Evolutionary conservation across 2,797 vertebrate genomes (phyloP), one percentile per base, ranked within the genome.

Genomic region (Propithecus deckenii): DNA sequence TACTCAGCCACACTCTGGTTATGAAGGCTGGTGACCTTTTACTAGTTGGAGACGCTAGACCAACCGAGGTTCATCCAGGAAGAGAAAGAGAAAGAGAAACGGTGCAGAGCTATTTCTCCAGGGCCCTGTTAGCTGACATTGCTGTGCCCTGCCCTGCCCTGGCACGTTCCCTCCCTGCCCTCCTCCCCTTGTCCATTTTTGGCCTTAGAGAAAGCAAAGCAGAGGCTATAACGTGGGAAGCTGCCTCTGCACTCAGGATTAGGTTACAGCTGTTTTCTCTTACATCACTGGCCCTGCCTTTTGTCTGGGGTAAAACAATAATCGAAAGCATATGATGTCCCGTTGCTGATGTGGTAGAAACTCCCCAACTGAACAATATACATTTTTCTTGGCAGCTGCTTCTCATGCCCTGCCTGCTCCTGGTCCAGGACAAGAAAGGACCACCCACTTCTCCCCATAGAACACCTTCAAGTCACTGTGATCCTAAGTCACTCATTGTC

Each of bases 291-390:
- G 50, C 91, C 83, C 94, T 86, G 83, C 67, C 67, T 41, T 92
- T 95, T 96, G 85, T 95, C 96, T 91, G 92, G 94, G 89, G 89
- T 96, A 98, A 94, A 48, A 91, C 98, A 98, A 96, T 97, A 98
- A 99, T 98, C 97, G 97, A 97, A 98, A 98, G 94, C 99, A 98
- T 98, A 97, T 98, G 98, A 98, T 96, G 69, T 15, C 95, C 52
- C 86, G 84, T 98, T 99, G 98, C 98, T 98, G 98, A 98, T 98
- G 98, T 98, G 98, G 97, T 97, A 12, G 76, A 97, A 98, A 98
- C 94, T 0, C 55, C 97, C 92, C 80, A 95, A 12, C 84, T 35
- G 94, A 94, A 89, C 95, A 97, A 81, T 0, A 30, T 92, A 89
- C 88, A 95, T 98, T 98, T 98, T 98, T 91, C 96, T 97, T 98